Percentiles rank a stretch among this genome's conserved stretches.
Conservation (phyloP, 2,797 vertebrate genomes). For the Notolepis coatsorum region DNA sequence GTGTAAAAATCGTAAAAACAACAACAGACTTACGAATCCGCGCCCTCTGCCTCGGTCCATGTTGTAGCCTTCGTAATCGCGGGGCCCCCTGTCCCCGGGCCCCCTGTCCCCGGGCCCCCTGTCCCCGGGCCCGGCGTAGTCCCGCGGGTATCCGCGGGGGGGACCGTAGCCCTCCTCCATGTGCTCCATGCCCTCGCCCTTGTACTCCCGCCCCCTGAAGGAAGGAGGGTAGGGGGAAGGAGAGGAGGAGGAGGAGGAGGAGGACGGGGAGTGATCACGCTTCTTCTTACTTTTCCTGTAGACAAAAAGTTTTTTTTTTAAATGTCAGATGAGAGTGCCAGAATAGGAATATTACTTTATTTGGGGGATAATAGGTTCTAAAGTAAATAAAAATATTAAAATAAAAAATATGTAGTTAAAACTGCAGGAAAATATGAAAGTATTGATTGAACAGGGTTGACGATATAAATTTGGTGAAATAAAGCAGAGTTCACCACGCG, state of each 20-base stretch:
- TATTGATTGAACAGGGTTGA: neutral
- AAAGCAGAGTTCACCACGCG: too few species aligned
- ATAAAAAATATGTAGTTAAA: too few species aligned
- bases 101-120: conserved; percentile 68
- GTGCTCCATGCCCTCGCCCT: conserved; percentile 88
- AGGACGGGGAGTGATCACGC: conserved; percentile 93
- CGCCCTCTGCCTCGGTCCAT: conserved; percentile 80
- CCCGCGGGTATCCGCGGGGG: conserved; percentile 88
- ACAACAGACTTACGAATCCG: conserved; percentile 90
- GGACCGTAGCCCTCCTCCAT: conserved; percentile 87
- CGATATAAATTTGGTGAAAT: too few species aligned
- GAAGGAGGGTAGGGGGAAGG: conserved; percentile 83
- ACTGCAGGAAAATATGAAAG: neutral
- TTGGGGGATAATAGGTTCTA: too few species aligned
- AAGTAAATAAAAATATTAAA: too few species aligned
- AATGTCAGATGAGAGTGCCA: too few species aligned
- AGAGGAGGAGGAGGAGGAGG: conserved; percentile 92
- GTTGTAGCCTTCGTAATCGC: conserved; percentile 69
- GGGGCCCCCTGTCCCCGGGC: conserved; percentile 62
- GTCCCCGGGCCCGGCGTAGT: conserved; percentile 79
- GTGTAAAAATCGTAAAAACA: neutral
- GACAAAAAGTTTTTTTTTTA: conserved; percentile 1
- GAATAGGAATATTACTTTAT: too few species aligned
- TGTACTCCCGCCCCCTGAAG: conserved; percentile 81
- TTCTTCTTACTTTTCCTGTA: conserved; percentile 94